phyloP scores from a whole-genome alignment of 2,113 vertebrate genomes.

The Falco punctatus region DNA sequence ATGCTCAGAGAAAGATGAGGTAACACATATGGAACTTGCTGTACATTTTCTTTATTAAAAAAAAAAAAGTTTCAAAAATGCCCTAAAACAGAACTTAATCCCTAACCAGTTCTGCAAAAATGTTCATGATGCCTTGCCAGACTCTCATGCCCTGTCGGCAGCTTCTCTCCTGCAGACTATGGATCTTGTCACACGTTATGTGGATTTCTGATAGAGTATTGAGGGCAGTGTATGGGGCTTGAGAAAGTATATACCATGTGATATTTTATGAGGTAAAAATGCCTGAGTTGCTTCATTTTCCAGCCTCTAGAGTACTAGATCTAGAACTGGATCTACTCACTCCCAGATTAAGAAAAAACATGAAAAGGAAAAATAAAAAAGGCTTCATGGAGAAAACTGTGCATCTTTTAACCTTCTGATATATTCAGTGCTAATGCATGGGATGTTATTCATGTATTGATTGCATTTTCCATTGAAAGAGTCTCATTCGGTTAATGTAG shows the following conservation, averaged over 20 bases:
- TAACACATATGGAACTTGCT: background rate
- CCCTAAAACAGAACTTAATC: background rate
- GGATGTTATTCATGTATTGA: background rate
- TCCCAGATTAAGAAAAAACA: background rate
- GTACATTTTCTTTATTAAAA: background rate
- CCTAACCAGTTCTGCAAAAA: background rate
- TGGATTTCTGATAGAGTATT: background rate
- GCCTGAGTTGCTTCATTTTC: background rate
- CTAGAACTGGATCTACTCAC: background rate
- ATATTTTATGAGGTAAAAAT: background rate
- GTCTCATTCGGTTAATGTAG: background rate
- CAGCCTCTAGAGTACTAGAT: background rate
- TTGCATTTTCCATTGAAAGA: background rate
- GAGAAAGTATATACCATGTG: background rate
- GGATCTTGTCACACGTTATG: accelerated
- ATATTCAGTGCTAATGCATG: background rate
- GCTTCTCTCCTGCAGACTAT: background rate
- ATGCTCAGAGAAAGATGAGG: background rate
- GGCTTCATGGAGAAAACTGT: background rate
- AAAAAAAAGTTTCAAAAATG: background rate
- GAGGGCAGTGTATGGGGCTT: background rate
- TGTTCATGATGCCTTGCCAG: background rate
- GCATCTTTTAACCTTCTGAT: background rate
- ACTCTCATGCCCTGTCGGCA: background rate
- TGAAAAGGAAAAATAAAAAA: background rate